Percentiles rank a stretch among this genome's conserved stretches.
Conservation (phyloP, 2,888 invertebrate genomes). For the Cerastis leucographa region DNA sequence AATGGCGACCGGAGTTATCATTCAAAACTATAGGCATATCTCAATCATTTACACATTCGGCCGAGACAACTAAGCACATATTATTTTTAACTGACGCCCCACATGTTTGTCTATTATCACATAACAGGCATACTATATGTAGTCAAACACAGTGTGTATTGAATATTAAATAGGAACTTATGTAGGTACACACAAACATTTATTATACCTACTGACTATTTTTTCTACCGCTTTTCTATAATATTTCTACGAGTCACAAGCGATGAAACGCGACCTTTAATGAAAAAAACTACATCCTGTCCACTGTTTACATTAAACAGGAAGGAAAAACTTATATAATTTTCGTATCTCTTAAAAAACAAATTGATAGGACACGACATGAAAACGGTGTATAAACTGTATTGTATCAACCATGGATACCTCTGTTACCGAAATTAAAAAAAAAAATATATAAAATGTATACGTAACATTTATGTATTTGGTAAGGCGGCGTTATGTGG, state of each 20-base stretch:
- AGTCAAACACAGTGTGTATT: slow-evolving; percentile 36
- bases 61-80: slow-evolving; percentile 36
- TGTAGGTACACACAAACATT: slow-evolving; percentile 19
- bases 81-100: slow-evolving; percentile 40
- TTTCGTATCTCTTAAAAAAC: not conserved
- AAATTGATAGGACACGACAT: not conserved
- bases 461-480: too few relatives aligned
- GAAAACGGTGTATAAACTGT: not conserved
- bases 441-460: too few relatives aligned
- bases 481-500: not conserved
- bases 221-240: not conserved
- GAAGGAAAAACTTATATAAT: not conserved
- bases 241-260: not conserved
- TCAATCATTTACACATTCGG: slow-evolving; percentile 16
- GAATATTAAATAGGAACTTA: slow-evolving; percentile 52
- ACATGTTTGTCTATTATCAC: slow-evolving; percentile 45
- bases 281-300: not conserved
- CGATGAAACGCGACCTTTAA: not conserved
- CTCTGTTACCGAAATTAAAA: not conserved
- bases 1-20: not conserved
- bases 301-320: not conserved
- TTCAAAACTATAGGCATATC: not conserved
- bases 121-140: slow-evolving; percentile 27
- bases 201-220: not conserved
- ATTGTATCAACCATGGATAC: not conserved